Evolutionary conservation across 2,888 invertebrate species (phyloP).

Genomic region (Scaeva pyrastri): DNA sequence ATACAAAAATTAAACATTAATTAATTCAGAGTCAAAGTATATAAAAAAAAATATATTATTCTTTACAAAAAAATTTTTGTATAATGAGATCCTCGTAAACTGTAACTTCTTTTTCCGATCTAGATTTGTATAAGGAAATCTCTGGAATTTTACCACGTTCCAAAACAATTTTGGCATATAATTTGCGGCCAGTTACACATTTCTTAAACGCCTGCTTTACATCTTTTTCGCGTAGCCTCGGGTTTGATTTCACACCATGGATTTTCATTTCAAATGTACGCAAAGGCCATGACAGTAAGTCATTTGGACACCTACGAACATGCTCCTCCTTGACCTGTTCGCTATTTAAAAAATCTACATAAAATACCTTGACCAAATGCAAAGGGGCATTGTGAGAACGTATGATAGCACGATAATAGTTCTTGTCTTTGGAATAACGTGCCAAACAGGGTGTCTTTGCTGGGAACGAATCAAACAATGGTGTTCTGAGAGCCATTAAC

Average conservation of each 20-base stretch:
- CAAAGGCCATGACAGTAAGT: conserved; percentile 85
- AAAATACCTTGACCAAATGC: conserved; percentile 86
- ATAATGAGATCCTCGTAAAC: conserved; percentile 57
- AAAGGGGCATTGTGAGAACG: conserved; percentile 84
- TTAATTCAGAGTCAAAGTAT: background rate
- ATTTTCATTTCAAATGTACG: conserved; percentile 85
- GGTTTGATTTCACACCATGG: conserved; percentile 82
- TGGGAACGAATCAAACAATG: conserved; percentile 83
- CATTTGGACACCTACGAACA: conserved; percentile 84
- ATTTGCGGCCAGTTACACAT: conserved; percentile 74
- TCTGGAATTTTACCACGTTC: conserved; percentile 46
- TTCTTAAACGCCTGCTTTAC: conserved; percentile 79
- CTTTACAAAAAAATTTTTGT: conserved; percentile 51
- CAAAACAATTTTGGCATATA: conserved; percentile 78
- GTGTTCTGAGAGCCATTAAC: conserved; percentile 82
- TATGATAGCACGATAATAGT: conserved; percentile 90
- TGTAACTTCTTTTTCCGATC: conserved; percentile 33
- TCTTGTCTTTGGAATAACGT: conserved; percentile 86
- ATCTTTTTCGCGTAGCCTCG: conserved; percentile 80
- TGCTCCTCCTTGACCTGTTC: conserved; percentile 85
- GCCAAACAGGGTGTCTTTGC: conserved; percentile 86
- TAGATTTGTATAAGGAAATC: conserved; percentile 47
- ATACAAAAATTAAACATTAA: conserved; percentile 34
- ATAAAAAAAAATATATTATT: conserved; percentile 8
- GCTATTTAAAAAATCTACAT: conserved; percentile 90